These are phyloP conservation scores for Erebia epiphron DNA, from an alignment of 2,888 invertebrate species.

Conservation along the genomic window DNA sequence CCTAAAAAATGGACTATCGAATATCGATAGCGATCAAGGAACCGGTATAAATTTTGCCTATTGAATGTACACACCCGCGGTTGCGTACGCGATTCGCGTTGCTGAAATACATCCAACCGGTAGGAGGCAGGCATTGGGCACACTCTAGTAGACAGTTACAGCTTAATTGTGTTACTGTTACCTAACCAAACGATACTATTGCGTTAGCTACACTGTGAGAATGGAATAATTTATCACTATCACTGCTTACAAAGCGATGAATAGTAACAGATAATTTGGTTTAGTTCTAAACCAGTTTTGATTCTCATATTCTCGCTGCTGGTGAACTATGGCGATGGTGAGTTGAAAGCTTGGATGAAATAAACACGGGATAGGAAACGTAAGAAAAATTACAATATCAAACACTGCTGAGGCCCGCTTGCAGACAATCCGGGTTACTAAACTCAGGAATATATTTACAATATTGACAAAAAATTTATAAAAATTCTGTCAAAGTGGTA, in stretches of 20 bases:
- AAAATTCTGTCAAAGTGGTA: no score
- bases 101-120: constrained; percentile 19
- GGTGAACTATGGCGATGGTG: no score
- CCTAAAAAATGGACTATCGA: no score
- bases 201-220: constrained; percentile 19
- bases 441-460: no score
- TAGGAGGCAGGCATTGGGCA: not conserved
- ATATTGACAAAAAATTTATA: no score
- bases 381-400: no score
- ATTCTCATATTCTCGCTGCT: no score
- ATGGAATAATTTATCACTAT: constrained; percentile 30
- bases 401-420: no score
- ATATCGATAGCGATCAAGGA: not conserved
- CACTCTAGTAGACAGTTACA: constrained; percentile 18
- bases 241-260: constrained; percentile 6
- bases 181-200: constrained; percentile 31
- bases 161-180: constrained; percentile 34
- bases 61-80: not conserved
- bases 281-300: not conserved
- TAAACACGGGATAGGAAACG: no score
- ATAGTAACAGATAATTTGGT: not conserved
- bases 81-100: constrained; percentile 17
- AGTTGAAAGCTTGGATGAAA: no score
- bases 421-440: no score
- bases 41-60: not conserved